phyloP scores from a whole-genome alignment of 2,888 invertebrate species.

The Amiota communis region DNA sequence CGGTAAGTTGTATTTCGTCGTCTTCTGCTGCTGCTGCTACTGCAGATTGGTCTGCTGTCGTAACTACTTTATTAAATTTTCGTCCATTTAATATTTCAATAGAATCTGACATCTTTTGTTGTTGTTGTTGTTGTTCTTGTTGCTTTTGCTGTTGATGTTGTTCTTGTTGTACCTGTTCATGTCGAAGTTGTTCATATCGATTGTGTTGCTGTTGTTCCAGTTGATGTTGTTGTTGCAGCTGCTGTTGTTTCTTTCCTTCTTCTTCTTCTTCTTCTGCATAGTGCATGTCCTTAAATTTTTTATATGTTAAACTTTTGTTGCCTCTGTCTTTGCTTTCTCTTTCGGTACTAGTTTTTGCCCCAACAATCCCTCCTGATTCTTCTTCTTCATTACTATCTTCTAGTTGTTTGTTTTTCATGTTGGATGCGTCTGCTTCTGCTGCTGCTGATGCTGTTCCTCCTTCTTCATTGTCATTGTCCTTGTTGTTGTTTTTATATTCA shows the following conservation, averaged over 20 bases:
- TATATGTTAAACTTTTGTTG: conserved; percentile 57
- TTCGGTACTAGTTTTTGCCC: conserved; percentile 46
- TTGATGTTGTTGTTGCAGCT: conserved; percentile 38
- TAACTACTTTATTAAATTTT: conserved; percentile 64
- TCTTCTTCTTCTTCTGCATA: conserved; percentile 50
- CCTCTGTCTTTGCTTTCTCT: conserved; percentile 45
- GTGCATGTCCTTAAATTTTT: conserved; percentile 57
- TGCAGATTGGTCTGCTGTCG: conserved; percentile 41
- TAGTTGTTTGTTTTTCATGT: conserved; percentile 3
- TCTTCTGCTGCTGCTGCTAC: conserved; percentile 33
- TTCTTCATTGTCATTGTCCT: conserved; percentile 43
- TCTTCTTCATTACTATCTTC: conserved; percentile 36
- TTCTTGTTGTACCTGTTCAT: conserved; percentile 37
- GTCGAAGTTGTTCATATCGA: conserved; percentile 36
- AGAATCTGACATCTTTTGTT: conserved; percentile 55
- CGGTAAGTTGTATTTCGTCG: conserved; percentile 23
- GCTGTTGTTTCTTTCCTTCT: conserved; percentile 46
- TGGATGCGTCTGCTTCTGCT: conserved; percentile 36
- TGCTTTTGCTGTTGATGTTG: conserved; percentile 33
- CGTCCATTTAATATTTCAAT: conserved; percentile 64
- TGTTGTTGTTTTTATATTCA: conserved; percentile 57
- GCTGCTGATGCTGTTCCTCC: conserved; percentile 12
- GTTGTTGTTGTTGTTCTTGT: conserved; percentile 5
- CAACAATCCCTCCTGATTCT: conserved; percentile 29
- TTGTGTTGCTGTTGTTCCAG: conserved; percentile 23